Evolutionary conservation across 2,888 invertebrate genomes (phyloP).

Genomic region (Oxytorus armatus): DNA sequence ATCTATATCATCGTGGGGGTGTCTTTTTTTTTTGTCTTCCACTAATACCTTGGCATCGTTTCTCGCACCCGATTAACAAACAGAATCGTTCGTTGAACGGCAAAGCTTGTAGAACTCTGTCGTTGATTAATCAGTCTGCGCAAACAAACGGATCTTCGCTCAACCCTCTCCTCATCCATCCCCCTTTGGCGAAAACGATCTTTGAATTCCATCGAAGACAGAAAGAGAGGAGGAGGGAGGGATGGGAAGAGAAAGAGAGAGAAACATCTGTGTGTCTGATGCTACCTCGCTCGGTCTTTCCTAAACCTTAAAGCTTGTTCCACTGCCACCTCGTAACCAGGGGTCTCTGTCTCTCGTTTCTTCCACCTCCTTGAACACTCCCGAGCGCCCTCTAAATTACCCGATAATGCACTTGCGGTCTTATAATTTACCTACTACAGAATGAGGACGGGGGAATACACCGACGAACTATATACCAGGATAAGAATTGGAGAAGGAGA

Average conservation of each 20-base stretch:
- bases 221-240: neutral
- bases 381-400: constrained; percentile 74
- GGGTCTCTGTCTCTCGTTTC: constrained; percentile 61
- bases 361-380: constrained; percentile 64
- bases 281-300: constrained; percentile 10
- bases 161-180: neutral
- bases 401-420: constrained; percentile 76
- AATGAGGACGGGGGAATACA: constrained; percentile 33
- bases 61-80: constrained; percentile 10
- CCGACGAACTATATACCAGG: constrained; percentile 28
- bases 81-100: constrained; percentile 12
- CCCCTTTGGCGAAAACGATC: neutral
- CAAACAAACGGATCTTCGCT: constrained; percentile 7
- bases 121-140: constrained; percentile 36
- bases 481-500: constrained; percentile 56
- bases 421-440: constrained; percentile 73
- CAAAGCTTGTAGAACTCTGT: constrained; percentile 36
- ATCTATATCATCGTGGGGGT: neutral
- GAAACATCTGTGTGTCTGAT: constrained; percentile 16
- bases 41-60: neutral
- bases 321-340: constrained; percentile 35
- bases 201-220: constrained; percentile 16
- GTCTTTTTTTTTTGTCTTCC: no score
- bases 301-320: constrained; percentile 49
- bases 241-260: neutral